Conservation (phyloP, 2,797 vertebrate genomes). For the Ptychadena robeensis region DNA sequence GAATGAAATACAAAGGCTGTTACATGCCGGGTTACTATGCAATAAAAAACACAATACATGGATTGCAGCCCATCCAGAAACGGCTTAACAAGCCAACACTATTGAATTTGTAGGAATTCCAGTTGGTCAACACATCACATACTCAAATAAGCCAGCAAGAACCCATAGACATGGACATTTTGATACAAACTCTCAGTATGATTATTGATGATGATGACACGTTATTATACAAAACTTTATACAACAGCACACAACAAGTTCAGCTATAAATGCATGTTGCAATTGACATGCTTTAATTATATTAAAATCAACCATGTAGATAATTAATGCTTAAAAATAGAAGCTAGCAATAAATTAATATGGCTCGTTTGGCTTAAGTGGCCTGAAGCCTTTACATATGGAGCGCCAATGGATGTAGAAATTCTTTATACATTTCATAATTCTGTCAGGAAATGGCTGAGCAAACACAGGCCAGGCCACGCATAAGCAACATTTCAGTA, state of each 20-base stretch:
- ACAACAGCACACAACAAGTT: background rate
- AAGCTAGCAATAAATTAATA: background rate
- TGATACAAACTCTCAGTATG: no score
- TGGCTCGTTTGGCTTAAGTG: background rate
- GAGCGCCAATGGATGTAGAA: background rate
- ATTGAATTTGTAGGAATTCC: no score
- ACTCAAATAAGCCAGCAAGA: no score
- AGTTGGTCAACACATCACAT: no score
- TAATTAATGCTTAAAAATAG: constrained; percentile 6
- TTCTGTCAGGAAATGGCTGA: constrained; percentile 53
- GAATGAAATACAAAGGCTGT: no score
- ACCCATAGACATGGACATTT: no score
- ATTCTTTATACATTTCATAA: constrained; percentile 32
- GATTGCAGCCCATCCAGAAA: no score
- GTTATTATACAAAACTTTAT: background rate
- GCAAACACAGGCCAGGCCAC: constrained; percentile 43
- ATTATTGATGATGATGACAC: no score
- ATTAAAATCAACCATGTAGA: constrained; percentile 27
- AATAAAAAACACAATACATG: no score
- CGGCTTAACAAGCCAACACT: no score
- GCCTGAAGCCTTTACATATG: constrained; percentile 25
- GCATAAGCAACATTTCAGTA: background rate
- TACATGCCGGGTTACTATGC: no score
- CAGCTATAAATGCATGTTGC: background rate
- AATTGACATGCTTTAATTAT: background rate